phyloP scores from a whole-genome alignment of 2,797 vertebrate species.

The Argyrosomus regius region DNA sequence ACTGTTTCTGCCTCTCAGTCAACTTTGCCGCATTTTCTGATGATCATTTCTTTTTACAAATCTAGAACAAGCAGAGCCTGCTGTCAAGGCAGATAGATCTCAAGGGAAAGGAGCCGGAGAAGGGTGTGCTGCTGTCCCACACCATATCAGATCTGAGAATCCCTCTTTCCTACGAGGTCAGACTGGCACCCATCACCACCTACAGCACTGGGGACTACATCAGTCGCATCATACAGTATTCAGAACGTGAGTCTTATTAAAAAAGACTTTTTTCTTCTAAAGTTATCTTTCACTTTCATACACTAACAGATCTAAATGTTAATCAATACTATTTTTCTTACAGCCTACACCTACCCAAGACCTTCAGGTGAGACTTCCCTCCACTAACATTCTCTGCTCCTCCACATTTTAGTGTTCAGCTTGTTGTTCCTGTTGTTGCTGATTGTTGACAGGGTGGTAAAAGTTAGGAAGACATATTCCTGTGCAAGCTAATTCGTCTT shows the following conservation, averaged over 20 bases:
- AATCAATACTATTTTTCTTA: conserved; percentile 75
- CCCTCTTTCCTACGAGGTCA: conserved; percentile 93
- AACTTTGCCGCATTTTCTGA: background rate
- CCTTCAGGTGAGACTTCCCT: conserved; percentile 88
- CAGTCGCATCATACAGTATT: conserved; percentile 92
- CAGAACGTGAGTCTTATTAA: conserved; percentile 90
- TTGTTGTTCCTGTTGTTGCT: conserved; percentile 25
- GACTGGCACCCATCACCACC: conserved; percentile 92
- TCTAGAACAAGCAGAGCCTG: conserved; percentile 79
- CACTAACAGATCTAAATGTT: conserved; percentile 6
- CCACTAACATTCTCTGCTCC: conserved; percentile 4
- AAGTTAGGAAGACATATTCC: conserved; percentile 29
- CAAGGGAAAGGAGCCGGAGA: conserved; percentile 87
- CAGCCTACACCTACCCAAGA: conserved; percentile 94
- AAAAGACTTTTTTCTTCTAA: background rate
- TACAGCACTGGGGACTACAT: conserved; percentile 91
- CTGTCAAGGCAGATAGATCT: conserved; percentile 88
- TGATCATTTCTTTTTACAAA: conserved; percentile 3
- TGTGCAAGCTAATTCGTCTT: conserved; percentile 53
- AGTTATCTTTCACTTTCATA: background rate
- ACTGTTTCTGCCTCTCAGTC: conserved; percentile 10
- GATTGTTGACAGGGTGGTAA: conserved; percentile 47
- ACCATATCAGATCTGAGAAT: conserved; percentile 90
- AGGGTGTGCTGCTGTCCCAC: conserved; percentile 91
- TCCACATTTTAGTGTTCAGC: conserved; percentile 21